Base-by-base conservation (phyloP, 2,888 invertebrate species). In the Amphipyra berbera region DNA sequence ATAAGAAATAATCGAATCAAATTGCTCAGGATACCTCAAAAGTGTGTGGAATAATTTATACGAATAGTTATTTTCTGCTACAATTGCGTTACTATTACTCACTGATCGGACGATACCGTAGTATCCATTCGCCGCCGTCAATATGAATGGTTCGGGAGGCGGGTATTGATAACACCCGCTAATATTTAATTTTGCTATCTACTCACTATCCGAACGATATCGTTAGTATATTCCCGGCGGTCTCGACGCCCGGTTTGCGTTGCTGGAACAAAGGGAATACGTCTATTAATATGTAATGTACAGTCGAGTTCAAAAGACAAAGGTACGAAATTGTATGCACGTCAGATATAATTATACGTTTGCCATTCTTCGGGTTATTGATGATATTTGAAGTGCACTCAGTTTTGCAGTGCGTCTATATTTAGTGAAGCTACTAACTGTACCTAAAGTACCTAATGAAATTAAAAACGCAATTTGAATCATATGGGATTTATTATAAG, bases 321-420 rank as follows among this genome's bases (percentile, higher is more conserved):
- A 61, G 64, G 41, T 60, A 60, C 52, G 47, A 48, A 64, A 66
- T 50, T 47, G 48, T 69, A 49, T 67, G 58, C 57, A 54, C 35
- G 49, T 57, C 56, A 64, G 58, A 76, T 65, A 53, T 57, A 49
- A 64, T 59, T 59, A 61, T 61, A 62, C 54, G 54, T 65, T 56
- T 45, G 58, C 70, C 45, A 61, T 57, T 57, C 56, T 57, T 60
- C 44, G 68, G 37, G 47, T 55, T 52, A 61, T 68, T 61, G 53
- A 53, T 60, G 61, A 33, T 62, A 55, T 61, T 55, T 76, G 58
- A 67, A 76, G 79, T 78, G 79, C 76, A 75, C 61, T 67, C 61
- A 44, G 55, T 57, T 52, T 47, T 60, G 52, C 61, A 70, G 57
- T 56, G 71, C 62, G 9, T 49, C 71, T 58, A 46, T 52, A 61